These are phyloP conservation scores for Labia minor DNA, from an alignment of 2,888 invertebrate genomes.

Conservation along the genomic window DNA sequence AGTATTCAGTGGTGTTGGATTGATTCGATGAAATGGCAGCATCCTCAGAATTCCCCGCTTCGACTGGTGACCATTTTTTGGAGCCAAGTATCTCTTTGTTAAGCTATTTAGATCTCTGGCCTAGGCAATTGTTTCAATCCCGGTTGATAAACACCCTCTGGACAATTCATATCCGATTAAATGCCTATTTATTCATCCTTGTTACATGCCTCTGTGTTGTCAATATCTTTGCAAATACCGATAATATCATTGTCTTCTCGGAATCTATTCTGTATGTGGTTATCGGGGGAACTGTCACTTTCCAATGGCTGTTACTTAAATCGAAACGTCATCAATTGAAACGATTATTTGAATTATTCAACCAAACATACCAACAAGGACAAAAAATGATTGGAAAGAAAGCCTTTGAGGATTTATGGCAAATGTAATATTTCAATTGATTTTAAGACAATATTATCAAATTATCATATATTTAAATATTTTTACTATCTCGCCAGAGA, in stretches of 20 bases:
- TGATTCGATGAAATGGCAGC: too few species aligned
- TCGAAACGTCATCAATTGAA: neutral
- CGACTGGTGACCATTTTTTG: neutral
- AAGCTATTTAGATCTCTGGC: neutral
- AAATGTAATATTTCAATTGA: too few species aligned
- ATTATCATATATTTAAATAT: too few species aligned
- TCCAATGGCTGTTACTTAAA: neutral
- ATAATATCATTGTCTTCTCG: neutral
- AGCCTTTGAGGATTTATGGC: neutral
- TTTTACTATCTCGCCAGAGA: too few species aligned
- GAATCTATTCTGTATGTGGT: neutral
- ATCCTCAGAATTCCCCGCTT: neutral
- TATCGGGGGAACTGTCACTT: neutral
- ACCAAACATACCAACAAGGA: neutral
- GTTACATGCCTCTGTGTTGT: neutral
- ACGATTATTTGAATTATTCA: neutral
- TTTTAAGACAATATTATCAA: too few species aligned
- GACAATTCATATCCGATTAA: neutral
- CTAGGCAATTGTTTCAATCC: neutral
- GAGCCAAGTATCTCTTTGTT: neutral
- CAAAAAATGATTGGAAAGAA: neutral
- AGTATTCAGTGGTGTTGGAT: too few species aligned
- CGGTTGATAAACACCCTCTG: neutral
- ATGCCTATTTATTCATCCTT: neutral
- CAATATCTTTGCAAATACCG: neutral